Evolutionary conservation across 2,113 vertebrate genomes (phyloP).

Genomic region (Nansenia antarctica): DNA sequence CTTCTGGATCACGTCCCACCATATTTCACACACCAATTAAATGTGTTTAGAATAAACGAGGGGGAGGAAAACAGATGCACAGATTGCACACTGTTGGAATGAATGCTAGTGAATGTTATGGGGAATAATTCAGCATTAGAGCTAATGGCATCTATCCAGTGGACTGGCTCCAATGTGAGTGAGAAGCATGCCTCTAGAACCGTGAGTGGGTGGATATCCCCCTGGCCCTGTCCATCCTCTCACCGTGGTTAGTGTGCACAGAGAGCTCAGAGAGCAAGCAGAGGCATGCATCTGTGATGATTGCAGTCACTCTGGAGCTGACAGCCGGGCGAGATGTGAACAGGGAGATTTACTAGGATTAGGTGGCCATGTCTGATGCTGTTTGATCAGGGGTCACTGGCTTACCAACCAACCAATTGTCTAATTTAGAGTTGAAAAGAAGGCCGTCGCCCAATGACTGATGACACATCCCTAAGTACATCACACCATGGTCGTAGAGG

Average conservation of each 20-base stretch:
- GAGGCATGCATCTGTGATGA: conserved; percentile 66
- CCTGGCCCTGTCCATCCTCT: no score
- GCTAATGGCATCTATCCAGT: no score
- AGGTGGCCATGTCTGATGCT: conserved; percentile 74
- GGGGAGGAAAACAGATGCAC: no score
- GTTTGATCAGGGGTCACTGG: conserved; percentile 68
- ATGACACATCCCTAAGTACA: conserved; percentile 28
- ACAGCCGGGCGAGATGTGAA: conserved; percentile 57
- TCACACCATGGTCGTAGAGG: not conserved
- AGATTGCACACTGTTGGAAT: no score
- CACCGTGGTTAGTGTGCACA: not conserved
- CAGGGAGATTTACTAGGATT: conserved; percentile 70
- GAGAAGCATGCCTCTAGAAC: no score
- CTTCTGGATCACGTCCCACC: no score
- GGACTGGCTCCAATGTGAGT: no score
- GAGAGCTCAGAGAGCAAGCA: conserved; percentile 21
- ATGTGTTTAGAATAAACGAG: no score
- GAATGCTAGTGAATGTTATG: no score
- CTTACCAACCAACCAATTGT: conserved; percentile 69
- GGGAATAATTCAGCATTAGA: no score
- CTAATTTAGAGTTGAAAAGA: conserved; percentile 73
- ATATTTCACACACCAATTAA: no score
- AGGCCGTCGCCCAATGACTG: conserved; percentile 49
- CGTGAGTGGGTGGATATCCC: no score
- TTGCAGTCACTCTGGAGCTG: conserved; percentile 67